Conservation (phyloP, 1,140 invertebrate genomes). For the Armadillidium nasatum region DNA sequence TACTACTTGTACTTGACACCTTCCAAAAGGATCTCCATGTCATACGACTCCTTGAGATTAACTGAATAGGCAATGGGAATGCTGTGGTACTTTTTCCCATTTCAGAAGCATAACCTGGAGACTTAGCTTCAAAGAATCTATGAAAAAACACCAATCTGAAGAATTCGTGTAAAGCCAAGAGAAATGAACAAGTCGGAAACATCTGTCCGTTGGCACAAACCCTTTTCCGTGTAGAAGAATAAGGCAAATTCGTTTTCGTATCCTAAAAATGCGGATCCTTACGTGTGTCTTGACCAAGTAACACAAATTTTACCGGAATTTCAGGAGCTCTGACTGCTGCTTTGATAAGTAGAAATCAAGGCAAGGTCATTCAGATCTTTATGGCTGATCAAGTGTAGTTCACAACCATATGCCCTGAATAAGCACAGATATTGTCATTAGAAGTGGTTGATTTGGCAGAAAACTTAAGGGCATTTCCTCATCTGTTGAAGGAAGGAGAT, state of each 20-base stretch:
- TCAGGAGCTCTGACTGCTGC: conserved; percentile 23
- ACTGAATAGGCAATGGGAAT: not conserved
- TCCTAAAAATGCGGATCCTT: not conserved
- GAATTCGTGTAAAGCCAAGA: conserved; percentile 18
- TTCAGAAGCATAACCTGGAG: not conserved
- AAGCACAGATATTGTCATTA: conserved; percentile 1
- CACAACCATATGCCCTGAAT: conserved; percentile 14
- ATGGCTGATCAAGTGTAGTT: conserved; percentile 13
- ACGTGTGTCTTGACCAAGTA: not conserved
- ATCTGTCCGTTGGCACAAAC: conserved; percentile 18
- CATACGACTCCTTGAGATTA: not conserved
- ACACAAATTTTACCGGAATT: not conserved
- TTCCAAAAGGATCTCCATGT: conserved; percentile 25
- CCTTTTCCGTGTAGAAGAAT: conserved; percentile 24
- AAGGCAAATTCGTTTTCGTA: not conserved
- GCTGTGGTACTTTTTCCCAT: not conserved
- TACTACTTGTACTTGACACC: conserved; percentile 22
- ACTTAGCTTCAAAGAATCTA: conserved; percentile 25
- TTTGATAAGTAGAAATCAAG: conserved; percentile 17
- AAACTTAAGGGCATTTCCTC: conserved; percentile 17
- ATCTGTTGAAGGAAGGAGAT: too few relatives aligned
- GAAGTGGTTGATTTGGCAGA: conserved; percentile 19
- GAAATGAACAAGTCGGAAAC: conserved; percentile 19
- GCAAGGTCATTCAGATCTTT: conserved; percentile 9
- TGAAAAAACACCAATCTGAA: conserved; percentile 26